These are phyloP conservation scores for Andrena bucephala DNA, from an alignment of 2,888 invertebrate genomes.

Conservation along the genomic window DNA sequence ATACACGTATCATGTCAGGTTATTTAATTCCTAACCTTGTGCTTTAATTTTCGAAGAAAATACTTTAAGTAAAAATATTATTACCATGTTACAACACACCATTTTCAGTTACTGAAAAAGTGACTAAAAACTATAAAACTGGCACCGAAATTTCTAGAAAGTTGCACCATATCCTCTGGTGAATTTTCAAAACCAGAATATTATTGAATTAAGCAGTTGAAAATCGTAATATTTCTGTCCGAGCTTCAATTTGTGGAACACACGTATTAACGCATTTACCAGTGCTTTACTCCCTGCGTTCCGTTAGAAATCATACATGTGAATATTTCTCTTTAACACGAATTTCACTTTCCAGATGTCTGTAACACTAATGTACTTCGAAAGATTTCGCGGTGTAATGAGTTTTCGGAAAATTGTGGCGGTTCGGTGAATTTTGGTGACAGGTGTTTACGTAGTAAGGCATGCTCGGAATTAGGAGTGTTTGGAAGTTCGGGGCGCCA, in stretches of 20 bases:
- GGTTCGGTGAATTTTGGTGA: neutral
- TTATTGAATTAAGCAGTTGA: too few species aligned
- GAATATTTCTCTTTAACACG: neutral
- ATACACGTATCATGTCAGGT: neutral
- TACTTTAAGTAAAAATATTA: neutral
- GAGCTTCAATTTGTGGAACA: too few species aligned
- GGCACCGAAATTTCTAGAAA: neutral
- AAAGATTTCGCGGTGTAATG: neutral
- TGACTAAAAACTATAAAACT: neutral
- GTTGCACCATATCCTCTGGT: too few species aligned
- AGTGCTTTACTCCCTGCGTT: too few species aligned
- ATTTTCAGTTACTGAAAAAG: neutral
- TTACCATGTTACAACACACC: neutral
- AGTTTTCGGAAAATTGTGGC: neutral
- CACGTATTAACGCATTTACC: too few species aligned
- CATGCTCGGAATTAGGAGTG: conserved; percentile 28
- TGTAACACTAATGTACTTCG: neutral
- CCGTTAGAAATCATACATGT: too few species aligned
- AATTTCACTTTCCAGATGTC: neutral
- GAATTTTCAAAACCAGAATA: too few species aligned
- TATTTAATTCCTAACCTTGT: neutral
- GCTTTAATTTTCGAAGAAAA: neutral
- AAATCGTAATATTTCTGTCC: too few species aligned
- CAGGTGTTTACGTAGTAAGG: conserved; percentile 1
- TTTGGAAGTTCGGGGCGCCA: conserved; percentile 51